A percentile compares a stretch with the other conserved stretches of the same genome.
Evolutionary conservation across 1,140 invertebrate species (phyloP).

Genomic region (Drosophila melanica): DNA sequence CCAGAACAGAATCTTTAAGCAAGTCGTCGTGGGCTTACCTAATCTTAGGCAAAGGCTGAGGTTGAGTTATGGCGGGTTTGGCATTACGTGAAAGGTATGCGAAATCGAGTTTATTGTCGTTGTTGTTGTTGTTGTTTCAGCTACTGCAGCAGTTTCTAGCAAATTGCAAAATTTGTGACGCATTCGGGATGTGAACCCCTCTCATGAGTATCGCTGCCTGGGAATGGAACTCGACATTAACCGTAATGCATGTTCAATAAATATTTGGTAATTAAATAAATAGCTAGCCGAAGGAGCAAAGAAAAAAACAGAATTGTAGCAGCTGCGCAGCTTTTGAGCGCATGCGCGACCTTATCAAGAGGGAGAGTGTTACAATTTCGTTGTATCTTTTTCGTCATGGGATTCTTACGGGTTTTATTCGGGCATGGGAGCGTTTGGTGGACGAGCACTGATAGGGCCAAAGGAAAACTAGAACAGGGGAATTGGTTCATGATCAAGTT

Average conservation of each 20-base stretch:
- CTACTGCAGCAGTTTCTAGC: constrained; percentile 42
- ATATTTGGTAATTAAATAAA: constrained; percentile 83
- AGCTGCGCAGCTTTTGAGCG: constrained; percentile 71
- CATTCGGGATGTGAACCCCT: constrained; percentile 44
- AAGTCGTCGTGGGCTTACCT: constrained; percentile 27
- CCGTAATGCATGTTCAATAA: constrained; percentile 81
- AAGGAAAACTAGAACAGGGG: constrained; percentile 25
- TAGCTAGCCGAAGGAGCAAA: constrained; percentile 31
- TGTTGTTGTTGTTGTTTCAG: constrained; percentile 21
- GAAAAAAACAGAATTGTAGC: constrained; percentile 22
- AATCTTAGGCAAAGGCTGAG: constrained; percentile 40
- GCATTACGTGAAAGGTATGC: constrained; percentile 47
- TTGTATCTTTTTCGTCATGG: constrained; percentile 58
- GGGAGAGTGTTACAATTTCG: constrained; percentile 71
- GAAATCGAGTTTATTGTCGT: constrained; percentile 39
- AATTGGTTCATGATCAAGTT: constrained; percentile 9
- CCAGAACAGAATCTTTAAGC: constrained; percentile 36
- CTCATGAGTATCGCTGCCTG: constrained; percentile 20
- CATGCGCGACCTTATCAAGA: constrained; percentile 23
- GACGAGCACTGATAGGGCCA: constrained; percentile 34
- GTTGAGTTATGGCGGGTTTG: constrained; percentile 42
- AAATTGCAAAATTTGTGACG: constrained; percentile 75
- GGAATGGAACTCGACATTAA: constrained; percentile 62
- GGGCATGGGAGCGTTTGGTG: constrained; percentile 44
- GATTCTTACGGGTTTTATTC: constrained; percentile 42